Evolutionary conservation across 2,888 invertebrate species (phyloP).

Genomic region (Aspidiotus destructor): DNA sequence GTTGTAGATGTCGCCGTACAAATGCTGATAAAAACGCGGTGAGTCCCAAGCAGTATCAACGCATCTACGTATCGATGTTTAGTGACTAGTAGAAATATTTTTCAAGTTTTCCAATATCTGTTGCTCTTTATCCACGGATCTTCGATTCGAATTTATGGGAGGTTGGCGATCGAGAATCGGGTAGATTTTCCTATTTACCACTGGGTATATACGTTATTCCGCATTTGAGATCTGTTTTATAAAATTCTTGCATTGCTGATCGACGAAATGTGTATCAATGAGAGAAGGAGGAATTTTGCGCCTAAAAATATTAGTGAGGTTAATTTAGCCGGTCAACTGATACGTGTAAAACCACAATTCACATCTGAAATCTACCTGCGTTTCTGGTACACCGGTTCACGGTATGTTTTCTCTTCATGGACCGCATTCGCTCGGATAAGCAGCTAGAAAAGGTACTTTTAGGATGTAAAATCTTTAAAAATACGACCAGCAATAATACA

Average conservation of each 20-base stretch:
- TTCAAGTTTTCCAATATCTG: constrained; percentile 24
- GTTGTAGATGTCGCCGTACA: constrained; percentile 15
- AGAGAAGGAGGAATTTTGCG: no score
- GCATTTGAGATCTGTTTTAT: no score
- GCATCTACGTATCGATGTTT: constrained; percentile 17
- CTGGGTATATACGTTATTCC: no score
- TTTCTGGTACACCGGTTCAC: no score
- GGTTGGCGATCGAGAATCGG: background rate
- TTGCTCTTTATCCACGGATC: constrained; percentile 20
- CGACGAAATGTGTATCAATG: no score
- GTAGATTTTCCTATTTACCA: no score
- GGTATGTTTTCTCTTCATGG: background rate
- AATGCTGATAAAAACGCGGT: constrained; percentile 15
- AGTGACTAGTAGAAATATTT: constrained; percentile 25
- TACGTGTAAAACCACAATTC: no score
- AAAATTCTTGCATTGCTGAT: no score
- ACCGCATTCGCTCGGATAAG: background rate
- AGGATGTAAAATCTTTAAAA: constrained; percentile 26
- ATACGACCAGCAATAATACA: constrained; percentile 8
- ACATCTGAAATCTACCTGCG: no score
- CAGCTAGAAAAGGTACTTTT: background rate
- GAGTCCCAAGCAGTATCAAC: background rate
- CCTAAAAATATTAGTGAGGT: no score
- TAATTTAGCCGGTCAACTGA: no score
- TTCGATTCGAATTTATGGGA: constrained; percentile 25